Base-by-base conservation (phyloP, 2,797 vertebrate species). In the Anguilla marmorata region DNA sequence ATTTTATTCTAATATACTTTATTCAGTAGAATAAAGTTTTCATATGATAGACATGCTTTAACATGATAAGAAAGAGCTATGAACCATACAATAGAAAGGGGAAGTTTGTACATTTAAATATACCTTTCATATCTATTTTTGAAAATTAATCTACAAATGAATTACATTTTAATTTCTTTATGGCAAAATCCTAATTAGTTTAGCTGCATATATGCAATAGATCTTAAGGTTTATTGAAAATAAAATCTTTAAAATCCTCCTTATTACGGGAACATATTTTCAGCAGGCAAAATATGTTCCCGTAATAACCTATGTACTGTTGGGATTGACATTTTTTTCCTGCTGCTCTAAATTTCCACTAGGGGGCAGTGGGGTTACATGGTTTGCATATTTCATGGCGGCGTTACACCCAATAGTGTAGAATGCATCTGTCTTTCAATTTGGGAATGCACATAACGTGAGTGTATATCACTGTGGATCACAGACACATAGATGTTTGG, bases 351-450 rank as follows among this genome's bases (percentile, higher is more conserved):
- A 52, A 84, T 50, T 8, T 30, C 94, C 95, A 94, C 93, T 76
- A 93, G 95, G 93, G 93, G 95, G 93, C 94, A 95, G 93, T 93
- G 91, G 87, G 69, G 84, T 88, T 16, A 91, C 93, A 92, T 50
- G 19, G 6, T 48, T 82, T 48, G 16, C 74, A 45, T 79, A 37
- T 11, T 21, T 82, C 41, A 11, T 50, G 45, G 7, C 27, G 9
- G 24, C 1, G 7, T 14, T 82, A 9, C 41, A n/a, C 45, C 19
- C 24, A 21, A 12, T 79, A 19, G 33, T 33, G 27, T 76, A 76
- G 14, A 37, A 12, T 45, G 2, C 45, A 50, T 50, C 41, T n/a
- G 41, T 45, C 79, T 50, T n/a, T 24, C 45, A 82, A 45, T 8
- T 82, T 48, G 19, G 16, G 79, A 50, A 82, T 82, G 21, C 41